Evolutionary conservation across 2,888 invertebrate species (phyloP).

Genomic region (Tubulanus polymorphus): DNA sequence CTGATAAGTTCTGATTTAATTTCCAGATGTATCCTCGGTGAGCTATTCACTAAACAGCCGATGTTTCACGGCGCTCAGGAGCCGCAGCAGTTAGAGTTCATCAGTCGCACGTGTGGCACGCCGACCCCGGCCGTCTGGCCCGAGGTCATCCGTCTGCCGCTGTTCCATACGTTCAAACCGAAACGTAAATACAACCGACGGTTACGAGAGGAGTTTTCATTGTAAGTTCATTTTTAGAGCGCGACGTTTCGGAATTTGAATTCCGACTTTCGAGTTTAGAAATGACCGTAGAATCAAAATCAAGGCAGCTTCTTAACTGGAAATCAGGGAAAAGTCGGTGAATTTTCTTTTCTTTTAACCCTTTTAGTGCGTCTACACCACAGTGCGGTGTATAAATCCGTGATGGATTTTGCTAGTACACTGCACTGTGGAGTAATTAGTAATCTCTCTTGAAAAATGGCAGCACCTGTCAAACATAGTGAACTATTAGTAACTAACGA

Average conservation of each 20-base stretch:
- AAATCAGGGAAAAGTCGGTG: no score
- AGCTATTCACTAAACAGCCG: conserved; percentile 92
- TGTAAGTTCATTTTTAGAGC: no score
- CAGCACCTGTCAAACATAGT: no score
- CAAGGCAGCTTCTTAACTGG: no score
- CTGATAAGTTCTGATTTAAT: neutral
- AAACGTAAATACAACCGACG: conserved; percentile 84
- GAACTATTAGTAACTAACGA: no score
- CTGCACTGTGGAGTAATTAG: no score
- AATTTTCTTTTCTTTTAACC: neutral
- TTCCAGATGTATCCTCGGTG: conserved; percentile 85
- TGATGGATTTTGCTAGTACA: no score
- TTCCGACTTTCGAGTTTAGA: no score
- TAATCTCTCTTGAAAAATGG: no score
- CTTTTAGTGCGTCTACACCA: neutral
- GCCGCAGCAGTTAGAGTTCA: conserved; percentile 88
- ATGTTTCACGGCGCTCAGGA: conserved; percentile 93
- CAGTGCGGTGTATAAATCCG: no score
- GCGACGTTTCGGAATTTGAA: no score
- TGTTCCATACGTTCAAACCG: conserved; percentile 86
- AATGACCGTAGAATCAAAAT: no score
- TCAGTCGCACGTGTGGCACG: conserved; percentile 90
- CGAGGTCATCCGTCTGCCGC: conserved; percentile 84
- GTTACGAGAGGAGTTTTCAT: conserved; percentile 84
- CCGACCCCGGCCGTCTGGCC: conserved; percentile 97